Percentiles rank a stretch among this genome's conserved stretches.
Evolutionary conservation across 2,888 invertebrate species (phyloP).

Genomic region (Meteorus cinctellus): DNA sequence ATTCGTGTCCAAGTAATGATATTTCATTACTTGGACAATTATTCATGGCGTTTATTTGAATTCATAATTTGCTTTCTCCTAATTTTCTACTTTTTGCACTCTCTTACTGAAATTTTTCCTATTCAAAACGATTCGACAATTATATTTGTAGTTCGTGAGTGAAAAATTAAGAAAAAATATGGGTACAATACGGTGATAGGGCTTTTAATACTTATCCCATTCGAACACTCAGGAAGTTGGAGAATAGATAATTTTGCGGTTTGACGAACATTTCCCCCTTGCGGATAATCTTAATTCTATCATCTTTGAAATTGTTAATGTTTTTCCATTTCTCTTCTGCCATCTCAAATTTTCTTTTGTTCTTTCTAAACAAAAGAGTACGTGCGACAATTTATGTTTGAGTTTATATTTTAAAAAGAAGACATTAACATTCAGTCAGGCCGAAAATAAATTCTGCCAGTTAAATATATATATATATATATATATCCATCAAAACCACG

Average conservation of each 20-base stretch:
- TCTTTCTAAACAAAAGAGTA: background rate
- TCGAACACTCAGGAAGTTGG: too few relatives aligned
- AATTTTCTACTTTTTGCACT: background rate
- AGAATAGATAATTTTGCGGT: constrained; percentile 1
- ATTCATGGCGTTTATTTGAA: background rate
- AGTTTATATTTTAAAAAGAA: constrained; percentile 30
- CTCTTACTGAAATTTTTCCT: background rate
- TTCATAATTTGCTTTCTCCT: background rate
- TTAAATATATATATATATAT: background rate
- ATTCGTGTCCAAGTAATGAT: background rate
- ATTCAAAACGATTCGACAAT: background rate
- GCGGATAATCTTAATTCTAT: too few relatives aligned
- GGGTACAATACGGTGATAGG: background rate
- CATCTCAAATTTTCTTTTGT: background rate
- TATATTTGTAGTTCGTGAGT: background rate
- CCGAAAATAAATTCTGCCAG: constrained; percentile 1
- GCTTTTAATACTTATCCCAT: background rate
- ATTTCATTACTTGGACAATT: background rate
- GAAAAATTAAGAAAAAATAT: background rate
- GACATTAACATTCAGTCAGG: constrained; percentile 28
- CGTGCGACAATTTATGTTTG: background rate
- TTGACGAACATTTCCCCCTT: background rate
- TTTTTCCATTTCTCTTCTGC: too few relatives aligned
- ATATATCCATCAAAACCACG: constrained; percentile 42
- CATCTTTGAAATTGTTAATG: too few relatives aligned